phyloP scores from a whole-genome alignment of 1,140 invertebrate genomes.

The Brachionus manjavacas region DNA sequence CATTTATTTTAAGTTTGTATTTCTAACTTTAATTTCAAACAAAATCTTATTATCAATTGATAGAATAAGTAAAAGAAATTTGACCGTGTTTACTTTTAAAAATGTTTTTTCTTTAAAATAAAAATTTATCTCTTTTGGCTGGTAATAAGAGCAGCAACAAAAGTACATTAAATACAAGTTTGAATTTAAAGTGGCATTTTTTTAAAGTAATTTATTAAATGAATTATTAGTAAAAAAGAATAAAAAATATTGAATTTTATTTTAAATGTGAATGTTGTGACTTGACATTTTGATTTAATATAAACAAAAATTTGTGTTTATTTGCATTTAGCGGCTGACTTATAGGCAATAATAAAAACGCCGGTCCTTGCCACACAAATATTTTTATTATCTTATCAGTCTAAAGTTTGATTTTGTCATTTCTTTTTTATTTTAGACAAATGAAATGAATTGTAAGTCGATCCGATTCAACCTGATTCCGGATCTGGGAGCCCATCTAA shows the following conservation, averaged over 20 bases:
- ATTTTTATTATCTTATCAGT: neutral
- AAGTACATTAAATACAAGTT: neutral
- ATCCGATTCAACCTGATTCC: neutral
- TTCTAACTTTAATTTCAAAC: neutral
- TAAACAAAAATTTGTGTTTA: neutral
- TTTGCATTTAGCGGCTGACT: neutral
- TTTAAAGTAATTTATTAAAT: neutral
- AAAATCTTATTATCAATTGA: neutral
- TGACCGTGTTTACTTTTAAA: neutral
- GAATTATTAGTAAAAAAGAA: too few relatives aligned
- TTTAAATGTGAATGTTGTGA: neutral
- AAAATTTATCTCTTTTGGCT: too few relatives aligned
- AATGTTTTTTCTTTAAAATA: neutral
- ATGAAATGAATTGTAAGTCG: constrained; percentile 6
- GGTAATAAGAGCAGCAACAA: too few relatives aligned
- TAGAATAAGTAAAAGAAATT: neutral
- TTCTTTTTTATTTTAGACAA: neutral
- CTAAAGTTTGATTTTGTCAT: neutral
- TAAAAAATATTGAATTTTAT: neutral
- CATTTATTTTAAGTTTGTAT: neutral
- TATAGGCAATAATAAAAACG: neutral
- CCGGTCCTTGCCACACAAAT: neutral
- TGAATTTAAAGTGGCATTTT: neutral
- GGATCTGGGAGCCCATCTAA: neutral
- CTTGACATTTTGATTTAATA: neutral